Conservation (phyloP, 2,888 invertebrate species). For the Archaeoteleia sp. region DNA sequence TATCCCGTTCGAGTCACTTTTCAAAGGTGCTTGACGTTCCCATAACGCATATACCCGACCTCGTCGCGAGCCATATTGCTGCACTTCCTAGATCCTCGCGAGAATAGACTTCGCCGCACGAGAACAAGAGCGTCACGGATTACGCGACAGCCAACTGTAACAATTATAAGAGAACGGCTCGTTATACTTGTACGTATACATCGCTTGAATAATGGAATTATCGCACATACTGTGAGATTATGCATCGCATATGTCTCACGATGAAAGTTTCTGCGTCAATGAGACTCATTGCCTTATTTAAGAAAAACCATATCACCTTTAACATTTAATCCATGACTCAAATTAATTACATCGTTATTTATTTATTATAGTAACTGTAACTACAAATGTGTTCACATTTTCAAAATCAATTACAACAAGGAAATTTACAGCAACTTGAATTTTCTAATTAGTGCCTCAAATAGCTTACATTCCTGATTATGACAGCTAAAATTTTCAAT, state of each 20-base stretch:
- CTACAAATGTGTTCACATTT: too few relatives aligned
- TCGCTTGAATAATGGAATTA: slow-evolving; percentile 42
- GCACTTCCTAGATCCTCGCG: slow-evolving; percentile 50
- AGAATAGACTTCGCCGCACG: slow-evolving; percentile 43
- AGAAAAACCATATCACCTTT: too few relatives aligned
- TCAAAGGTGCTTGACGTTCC: slow-evolving; percentile 32
- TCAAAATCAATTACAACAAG: too few relatives aligned
- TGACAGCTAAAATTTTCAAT: too few relatives aligned
- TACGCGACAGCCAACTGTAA: slow-evolving; percentile 50
- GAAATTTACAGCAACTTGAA: too few relatives aligned
- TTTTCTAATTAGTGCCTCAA: too few relatives aligned
- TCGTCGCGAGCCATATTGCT: slow-evolving; percentile 44
- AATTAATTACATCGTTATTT: too few relatives aligned
- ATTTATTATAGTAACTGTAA: too few relatives aligned
- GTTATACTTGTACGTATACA: slow-evolving; percentile 35
- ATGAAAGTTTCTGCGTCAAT: slow-evolving; percentile 25
- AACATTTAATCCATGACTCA: too few relatives aligned
- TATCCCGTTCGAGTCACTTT: slow-evolving; percentile 19
- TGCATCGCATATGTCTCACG: slow-evolving; percentile 37
- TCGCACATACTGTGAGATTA: slow-evolving; percentile 42
- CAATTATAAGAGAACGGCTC: slow-evolving; percentile 52
- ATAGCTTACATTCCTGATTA: too few relatives aligned
- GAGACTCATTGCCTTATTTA: neutral
- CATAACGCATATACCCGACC: slow-evolving; percentile 36
- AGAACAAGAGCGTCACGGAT: slow-evolving; percentile 42